Base-by-base conservation (phyloP, 2,113 vertebrate species). In the Poicephalus gulielmi region DNA sequence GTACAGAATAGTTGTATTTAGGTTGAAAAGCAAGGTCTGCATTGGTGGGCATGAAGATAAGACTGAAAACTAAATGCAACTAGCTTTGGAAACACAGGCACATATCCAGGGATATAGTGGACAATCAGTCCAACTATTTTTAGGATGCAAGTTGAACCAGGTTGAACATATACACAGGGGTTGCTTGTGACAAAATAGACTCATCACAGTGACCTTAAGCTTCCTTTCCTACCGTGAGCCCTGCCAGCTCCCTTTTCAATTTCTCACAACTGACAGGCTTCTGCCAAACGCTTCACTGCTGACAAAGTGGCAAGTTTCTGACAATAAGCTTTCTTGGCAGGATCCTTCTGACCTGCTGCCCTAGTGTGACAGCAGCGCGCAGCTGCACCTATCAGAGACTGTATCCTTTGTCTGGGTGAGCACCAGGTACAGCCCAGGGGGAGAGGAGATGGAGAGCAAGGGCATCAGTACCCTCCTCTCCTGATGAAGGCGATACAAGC, bases 401-500 rank as follows among this genome's bases (percentile, higher is more conserved):
- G 5, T 43, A 28, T 25, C 67, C 49, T 24, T 7, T 0, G 2
- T 31, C 39, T 0, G 5, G 0, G 0, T 1, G 2, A 63, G 80
- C 67, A 16, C 23, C 0, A 2, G 46, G 44, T 2, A 50, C 23
- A 1, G 50, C 44, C 23, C 7, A 0, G 11, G 20, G 75, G 25
- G 9, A 22, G 63, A 10, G 31, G 15, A 8, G 55, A 63, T 3
- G 13, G 15, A 55, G 43, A 31, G 6, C 31, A 9, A 55, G 25
- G 47, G 22, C 68, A 83, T 53, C 67, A 30, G 44, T 55, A 53
- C 49, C 3, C 0, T 5, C 87, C 18, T n/a, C 30, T 9, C 0
- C 70, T 33, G 17, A 52, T 30, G 5, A 0, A 8, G 30, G 80
- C 28, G 60, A 69, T 47, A 6, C 2, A 1, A 4, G 14, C 43